Conservation (phyloP, 2,797 vertebrate genomes). For the Holocentrus rufus region DNA sequence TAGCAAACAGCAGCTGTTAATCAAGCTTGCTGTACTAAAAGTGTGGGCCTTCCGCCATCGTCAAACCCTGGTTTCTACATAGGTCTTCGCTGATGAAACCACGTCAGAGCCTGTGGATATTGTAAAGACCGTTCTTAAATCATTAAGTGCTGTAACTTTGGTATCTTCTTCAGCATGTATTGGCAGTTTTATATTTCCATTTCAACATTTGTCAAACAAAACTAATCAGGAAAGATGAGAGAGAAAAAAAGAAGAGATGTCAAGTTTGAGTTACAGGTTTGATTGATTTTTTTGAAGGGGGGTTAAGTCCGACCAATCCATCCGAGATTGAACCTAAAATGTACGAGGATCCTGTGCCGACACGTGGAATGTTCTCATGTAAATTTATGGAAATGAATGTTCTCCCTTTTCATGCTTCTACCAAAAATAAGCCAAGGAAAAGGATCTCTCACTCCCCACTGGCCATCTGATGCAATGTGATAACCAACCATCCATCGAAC, state of each 20-base stretch:
- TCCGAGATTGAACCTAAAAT: constrained; percentile 16
- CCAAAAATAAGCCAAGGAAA: constrained; percentile 26
- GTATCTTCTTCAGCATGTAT: neutral
- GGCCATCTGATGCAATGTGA: constrained; percentile 39
- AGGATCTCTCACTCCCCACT: constrained; percentile 34
- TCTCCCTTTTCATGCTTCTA: constrained; percentile 12
- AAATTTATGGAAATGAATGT: constrained; percentile 57
- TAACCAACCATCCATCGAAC: neutral
- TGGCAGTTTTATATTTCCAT: neutral
- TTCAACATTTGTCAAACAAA: neutral
- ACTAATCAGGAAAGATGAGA: neutral
- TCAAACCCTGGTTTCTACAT: neutral
- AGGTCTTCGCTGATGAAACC: neutral
- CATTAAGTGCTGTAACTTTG: neutral
- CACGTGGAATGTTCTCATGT: constrained; percentile 44
- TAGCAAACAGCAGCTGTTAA: neutral
- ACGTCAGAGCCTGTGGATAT: neutral
- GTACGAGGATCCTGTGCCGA: constrained; percentile 20
- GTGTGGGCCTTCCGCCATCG: neutral
- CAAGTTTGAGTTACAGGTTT: neutral
- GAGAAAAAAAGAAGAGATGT: neutral
- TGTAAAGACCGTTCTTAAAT: neutral
- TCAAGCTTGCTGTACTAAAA: neutral
- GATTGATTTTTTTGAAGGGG: constrained; percentile 20
- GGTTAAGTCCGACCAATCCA: constrained; percentile 9